Evolutionary conservation across 2,797 vertebrate genomes (phyloP).

Genomic region (Scyliorhinus canicula): DNA sequence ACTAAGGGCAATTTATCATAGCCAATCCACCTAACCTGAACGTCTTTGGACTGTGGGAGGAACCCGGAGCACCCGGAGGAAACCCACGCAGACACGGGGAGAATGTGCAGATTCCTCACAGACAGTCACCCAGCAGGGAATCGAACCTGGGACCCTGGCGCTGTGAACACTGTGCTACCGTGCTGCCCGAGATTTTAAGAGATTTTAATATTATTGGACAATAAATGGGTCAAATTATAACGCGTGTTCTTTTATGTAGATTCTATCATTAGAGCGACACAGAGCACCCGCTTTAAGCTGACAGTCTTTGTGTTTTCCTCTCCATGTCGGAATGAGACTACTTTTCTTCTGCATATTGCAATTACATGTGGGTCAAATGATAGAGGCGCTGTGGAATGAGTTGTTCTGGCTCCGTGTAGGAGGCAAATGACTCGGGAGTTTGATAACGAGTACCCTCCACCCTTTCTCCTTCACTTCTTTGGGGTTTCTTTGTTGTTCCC

Average conservation of each 20-base stretch:
- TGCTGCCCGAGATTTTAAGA: no score
- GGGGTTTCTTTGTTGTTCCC: conserved; percentile 39
- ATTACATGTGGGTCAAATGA: neutral
- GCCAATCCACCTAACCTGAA: no score
- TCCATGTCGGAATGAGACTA: neutral
- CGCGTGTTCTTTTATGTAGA: neutral
- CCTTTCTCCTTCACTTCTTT: neutral
- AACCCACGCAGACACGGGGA: no score
- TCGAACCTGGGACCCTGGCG: no score
- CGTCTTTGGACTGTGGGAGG: no score
- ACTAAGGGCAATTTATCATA: no score
- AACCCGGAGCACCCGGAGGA: no score
- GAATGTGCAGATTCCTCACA: no score
- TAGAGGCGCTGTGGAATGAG: neutral
- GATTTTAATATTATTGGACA: neutral
- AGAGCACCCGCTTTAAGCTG: neutral
- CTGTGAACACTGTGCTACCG: no score
- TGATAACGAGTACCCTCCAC: neutral
- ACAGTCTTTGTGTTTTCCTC: neutral
- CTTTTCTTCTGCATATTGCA: neutral
- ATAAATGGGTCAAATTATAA: neutral
- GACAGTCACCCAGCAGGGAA: no score
- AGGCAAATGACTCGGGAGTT: neutral
- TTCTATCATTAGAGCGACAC: neutral
- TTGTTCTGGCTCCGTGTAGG: neutral